Conservation (phyloP, 2,113 vertebrate species). For the Procavia capensis region DNA sequence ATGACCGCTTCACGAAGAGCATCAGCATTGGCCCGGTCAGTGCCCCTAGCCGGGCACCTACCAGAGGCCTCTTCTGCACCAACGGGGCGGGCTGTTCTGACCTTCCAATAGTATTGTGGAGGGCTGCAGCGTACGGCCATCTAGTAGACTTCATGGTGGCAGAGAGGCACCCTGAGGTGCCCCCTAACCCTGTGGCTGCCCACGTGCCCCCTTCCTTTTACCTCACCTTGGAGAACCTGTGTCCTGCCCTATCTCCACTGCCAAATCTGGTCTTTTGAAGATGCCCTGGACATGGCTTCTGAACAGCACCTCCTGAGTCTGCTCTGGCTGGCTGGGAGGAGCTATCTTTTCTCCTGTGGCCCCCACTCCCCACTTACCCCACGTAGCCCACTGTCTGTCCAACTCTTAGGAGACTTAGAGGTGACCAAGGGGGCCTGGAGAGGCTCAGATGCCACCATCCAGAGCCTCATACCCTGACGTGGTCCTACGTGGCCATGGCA, state of each 20-base stretch:
- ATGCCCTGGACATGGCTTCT: neutral
- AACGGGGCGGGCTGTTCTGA: neutral
- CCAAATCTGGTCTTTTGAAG: neutral
- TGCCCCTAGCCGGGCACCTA: neutral
- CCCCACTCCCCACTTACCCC: neutral
- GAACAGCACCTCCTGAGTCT: neutral
- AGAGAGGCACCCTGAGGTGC: neutral
- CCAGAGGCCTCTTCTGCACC: neutral
- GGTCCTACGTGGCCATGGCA: neutral
- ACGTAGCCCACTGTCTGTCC: rapidly evolving
- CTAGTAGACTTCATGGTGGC: neutral
- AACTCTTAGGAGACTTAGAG: neutral
- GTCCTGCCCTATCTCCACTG: rapidly evolving
- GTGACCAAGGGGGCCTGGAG: neutral
- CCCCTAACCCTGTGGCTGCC: neutral
- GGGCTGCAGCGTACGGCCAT: neutral
- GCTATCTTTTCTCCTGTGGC: neutral
- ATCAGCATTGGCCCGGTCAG: slow-evolving; percentile 96
- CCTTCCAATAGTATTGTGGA: neutral
- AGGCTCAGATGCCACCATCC: neutral
- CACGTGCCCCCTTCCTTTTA: neutral
- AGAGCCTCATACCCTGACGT: no score
- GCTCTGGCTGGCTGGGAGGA: neutral
- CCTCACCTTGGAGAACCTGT: neutral
- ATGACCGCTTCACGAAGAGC: slow-evolving; percentile 95